Evolutionary conservation across 2,113 vertebrate genomes (phyloP).

Genomic region (Macroglossus sobrinus): DNA sequence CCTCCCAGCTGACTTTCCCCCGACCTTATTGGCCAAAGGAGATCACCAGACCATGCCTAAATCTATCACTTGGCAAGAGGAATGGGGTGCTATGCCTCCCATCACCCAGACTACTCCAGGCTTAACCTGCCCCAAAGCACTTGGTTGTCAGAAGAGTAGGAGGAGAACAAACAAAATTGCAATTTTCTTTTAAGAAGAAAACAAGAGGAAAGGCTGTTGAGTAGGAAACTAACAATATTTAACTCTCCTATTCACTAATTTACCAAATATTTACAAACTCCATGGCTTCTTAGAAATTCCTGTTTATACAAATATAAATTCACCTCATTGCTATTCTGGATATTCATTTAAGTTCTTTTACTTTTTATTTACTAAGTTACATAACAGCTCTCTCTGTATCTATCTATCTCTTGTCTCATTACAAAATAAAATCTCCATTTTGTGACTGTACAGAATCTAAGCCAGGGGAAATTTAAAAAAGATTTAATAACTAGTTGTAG

Average conservation of each 20-base stretch:
- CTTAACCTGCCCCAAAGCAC: not conserved
- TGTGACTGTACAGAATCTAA: not conserved
- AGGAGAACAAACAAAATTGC: not conserved
- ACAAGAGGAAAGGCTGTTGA: not conserved
- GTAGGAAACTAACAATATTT: not conserved
- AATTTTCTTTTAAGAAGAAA: slow-evolving; percentile 27
- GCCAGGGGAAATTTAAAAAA: not conserved
- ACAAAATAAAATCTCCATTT: not conserved
- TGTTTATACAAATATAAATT: slow-evolving; percentile 18
- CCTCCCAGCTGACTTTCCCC: not conserved
- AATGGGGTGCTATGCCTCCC: not conserved
- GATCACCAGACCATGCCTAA: not conserved
- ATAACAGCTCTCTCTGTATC: not conserved
- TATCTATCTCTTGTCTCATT: not conserved
- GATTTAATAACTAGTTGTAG: not conserved
- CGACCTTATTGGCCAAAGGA: not conserved
- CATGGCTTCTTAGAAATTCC: slow-evolving; percentile 8
- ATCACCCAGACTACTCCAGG: too few species aligned
- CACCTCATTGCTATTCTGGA: not conserved
- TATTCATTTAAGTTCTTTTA: not conserved
- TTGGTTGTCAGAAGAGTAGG: not conserved
- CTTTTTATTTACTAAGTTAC: not conserved
- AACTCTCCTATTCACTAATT: not conserved
- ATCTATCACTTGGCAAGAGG: not conserved
- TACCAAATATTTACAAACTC: slow-evolving; percentile 11